Conservation (phyloP, 2,888 invertebrate species). For the Globia sparganii region DNA sequence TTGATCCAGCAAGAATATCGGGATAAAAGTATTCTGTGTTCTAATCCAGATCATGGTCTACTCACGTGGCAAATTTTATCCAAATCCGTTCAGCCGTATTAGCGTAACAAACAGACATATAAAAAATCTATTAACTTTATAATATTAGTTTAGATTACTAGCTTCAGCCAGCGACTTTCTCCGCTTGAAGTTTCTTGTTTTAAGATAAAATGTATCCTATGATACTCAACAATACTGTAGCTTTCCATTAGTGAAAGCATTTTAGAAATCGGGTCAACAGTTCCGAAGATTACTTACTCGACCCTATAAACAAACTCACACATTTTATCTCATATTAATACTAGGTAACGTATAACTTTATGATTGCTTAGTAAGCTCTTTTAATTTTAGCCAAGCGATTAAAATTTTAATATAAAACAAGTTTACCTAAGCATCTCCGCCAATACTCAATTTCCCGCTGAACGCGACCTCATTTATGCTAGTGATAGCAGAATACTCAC, state of each 20-base stretch:
- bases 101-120: no score
- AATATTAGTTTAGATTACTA: no score
- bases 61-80: no score
- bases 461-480: background rate
- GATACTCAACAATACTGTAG: no score
- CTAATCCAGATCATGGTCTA: no score
- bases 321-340: background rate
- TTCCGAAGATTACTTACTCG: background rate
- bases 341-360: background rate
- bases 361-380: background rate
- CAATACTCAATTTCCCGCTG: constrained; percentile 1
- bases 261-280: background rate
- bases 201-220: no score
- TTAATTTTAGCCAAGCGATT: background rate
- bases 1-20: no score
- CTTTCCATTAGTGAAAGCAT: background rate
- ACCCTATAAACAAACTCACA: background rate
- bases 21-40: no score
- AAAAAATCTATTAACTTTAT: no score
- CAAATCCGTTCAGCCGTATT: no score
- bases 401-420: background rate
- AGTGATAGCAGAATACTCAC: background rate
- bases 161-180: no score
- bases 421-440: background rate
- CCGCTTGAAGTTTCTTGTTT: no score